Percentiles rank a stretch among this genome's conserved stretches.
phyloP scores from a whole-genome alignment of 1,140 invertebrate genomes.

The Littorina saxatilis region DNA sequence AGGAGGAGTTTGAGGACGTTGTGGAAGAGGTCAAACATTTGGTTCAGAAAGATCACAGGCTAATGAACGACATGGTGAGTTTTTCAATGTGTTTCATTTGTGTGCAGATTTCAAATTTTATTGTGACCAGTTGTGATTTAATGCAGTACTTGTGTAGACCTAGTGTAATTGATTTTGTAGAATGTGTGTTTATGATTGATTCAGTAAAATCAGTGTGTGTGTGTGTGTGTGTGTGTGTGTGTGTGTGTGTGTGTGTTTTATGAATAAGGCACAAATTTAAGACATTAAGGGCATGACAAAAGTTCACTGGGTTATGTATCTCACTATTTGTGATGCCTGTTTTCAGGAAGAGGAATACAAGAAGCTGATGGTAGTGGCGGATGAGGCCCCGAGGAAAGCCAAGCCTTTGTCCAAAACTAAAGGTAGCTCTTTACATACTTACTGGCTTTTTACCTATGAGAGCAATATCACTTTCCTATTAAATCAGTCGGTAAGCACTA shows the following conservation, averaged over 20 bases:
- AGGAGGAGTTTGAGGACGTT: constrained; percentile 65
- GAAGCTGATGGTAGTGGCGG: background rate
- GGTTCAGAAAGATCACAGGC: constrained; percentile 50
- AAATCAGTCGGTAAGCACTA: too few relatives aligned
- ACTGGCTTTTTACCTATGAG: too few relatives aligned
- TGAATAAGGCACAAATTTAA: too few relatives aligned
- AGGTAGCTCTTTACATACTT: background rate
- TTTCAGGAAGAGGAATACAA: constrained; percentile 33
- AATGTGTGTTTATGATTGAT: background rate
- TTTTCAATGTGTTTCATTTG: too few relatives aligned
- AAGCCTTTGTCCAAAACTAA: constrained; percentile 15
- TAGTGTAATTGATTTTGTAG: too few relatives aligned
- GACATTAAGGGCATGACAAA: too few relatives aligned
- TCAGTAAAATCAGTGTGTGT: background rate
- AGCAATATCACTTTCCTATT: too few relatives aligned
- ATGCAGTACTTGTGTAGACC: too few relatives aligned
- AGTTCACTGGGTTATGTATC: too few relatives aligned
- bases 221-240: background rate
- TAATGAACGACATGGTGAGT: constrained; percentile 60
- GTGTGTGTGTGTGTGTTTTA: background rate
- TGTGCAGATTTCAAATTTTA: too few relatives aligned
- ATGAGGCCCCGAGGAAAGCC: background rate
- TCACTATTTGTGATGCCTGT: too few relatives aligned
- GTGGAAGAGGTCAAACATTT: constrained; percentile 55
- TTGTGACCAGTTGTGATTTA: too few relatives aligned